Conservation (phyloP, 2,113 vertebrate species). For the Notiomystis cincta region DNA sequence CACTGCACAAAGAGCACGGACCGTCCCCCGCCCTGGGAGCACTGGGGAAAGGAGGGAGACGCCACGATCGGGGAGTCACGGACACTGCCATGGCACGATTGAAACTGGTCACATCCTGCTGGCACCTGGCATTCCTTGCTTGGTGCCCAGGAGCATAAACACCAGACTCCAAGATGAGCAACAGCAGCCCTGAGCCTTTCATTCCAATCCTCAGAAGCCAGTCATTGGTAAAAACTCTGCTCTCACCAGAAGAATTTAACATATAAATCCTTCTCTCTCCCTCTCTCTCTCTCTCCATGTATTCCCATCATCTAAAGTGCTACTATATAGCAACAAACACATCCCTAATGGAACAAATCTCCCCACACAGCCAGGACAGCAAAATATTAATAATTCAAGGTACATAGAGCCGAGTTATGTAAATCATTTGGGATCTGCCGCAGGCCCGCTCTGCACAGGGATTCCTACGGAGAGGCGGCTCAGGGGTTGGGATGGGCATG, state of each 20-base stretch:
- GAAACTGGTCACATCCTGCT: background rate
- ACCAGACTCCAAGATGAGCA: background rate
- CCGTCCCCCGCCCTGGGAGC: background rate
- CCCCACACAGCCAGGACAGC: slow-evolving; percentile 62
- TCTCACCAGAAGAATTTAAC: background rate
- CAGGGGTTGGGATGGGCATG: background rate
- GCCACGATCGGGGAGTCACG: fast-evolving
- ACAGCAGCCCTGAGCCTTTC: background rate
- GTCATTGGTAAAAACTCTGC: background rate
- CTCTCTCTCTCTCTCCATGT: too few species aligned
- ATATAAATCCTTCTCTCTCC: background rate
- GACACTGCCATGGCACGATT: fast-evolving
- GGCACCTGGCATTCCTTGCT: background rate
- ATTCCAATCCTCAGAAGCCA: background rate
- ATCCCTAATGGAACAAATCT: slow-evolving; percentile 49
- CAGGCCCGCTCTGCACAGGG: background rate
- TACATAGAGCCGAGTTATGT: slow-evolving; percentile 35
- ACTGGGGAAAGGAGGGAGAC: background rate
- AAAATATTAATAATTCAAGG: slow-evolving; percentile 70
- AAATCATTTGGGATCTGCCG: slow-evolving; percentile 44
- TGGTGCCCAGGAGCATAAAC: background rate
- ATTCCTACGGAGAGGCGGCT: background rate
- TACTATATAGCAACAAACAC: background rate
- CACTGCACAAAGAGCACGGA: fast-evolving
- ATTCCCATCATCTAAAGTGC: background rate